phyloP scores from a whole-genome alignment of 1,140 invertebrate genomes.

The Bradysia coprophila region DNA sequence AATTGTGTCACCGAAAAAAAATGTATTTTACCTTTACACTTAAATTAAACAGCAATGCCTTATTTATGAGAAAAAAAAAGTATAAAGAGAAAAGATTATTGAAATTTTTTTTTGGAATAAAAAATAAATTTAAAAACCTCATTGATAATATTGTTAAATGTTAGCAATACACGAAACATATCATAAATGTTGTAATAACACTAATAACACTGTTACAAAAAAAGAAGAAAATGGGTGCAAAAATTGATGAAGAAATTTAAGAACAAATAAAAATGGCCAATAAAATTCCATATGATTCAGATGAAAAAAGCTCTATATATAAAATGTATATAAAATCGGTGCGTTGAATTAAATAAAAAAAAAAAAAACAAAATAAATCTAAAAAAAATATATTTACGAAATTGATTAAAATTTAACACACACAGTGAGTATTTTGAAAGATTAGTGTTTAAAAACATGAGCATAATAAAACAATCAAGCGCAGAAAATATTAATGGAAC shows the following conservation, averaged over 20 bases:
- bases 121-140: too few relatives aligned
- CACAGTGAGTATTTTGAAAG: conserved; percentile 5
- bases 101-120: not conserved
- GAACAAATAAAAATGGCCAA: too few relatives aligned
- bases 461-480: too few relatives aligned
- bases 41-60: not conserved
- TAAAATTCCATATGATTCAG: too few relatives aligned
- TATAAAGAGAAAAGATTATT: not conserved
- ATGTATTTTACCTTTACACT: too few relatives aligned
- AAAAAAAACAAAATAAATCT: not conserved
- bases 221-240: too few relatives aligned
- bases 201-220: too few relatives aligned
- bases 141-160: conserved; percentile 11
- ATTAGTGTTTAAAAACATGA: too few relatives aligned
- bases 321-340: conserved; percentile 3
- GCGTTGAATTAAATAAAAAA: not conserved
- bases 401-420: not conserved
- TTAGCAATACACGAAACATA: conserved; percentile 25
- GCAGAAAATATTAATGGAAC: too few relatives aligned
- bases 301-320: conserved; percentile 2
- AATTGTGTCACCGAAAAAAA: too few relatives aligned
- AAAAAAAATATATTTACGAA: not conserved
- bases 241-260: too few relatives aligned
- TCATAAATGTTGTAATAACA: conserved; percentile 25
- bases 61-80: not conserved